These are phyloP conservation scores for Melinaea marsaeus DNA, from an alignment of 2,888 invertebrate species.

Conservation along the genomic window DNA sequence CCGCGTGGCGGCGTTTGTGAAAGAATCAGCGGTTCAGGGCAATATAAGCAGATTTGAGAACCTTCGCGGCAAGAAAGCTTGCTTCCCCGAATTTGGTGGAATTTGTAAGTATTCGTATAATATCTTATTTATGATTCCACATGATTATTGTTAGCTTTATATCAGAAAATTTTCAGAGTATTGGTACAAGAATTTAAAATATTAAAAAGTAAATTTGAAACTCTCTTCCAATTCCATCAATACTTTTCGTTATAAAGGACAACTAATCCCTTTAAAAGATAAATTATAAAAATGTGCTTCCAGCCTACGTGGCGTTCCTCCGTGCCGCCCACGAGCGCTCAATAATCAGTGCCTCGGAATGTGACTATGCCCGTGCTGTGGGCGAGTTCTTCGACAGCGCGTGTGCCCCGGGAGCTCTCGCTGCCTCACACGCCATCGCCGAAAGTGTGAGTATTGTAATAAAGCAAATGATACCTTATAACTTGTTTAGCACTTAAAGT, in stretches of 20 bases:
- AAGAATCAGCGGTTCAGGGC: constrained; percentile 39
- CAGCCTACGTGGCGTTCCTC: constrained; percentile 81
- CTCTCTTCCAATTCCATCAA: too few relatives aligned
- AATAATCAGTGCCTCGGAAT: constrained; percentile 65
- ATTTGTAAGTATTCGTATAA: constrained; percentile 67
- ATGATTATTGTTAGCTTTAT: not conserved
- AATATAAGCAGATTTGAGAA: constrained; percentile 74
- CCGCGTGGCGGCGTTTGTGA: constrained; percentile 76
- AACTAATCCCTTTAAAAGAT: too few relatives aligned
- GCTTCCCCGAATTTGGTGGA: constrained; percentile 83
- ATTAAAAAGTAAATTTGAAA: too few relatives aligned
- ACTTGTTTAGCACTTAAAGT: too few relatives aligned
- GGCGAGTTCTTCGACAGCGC: constrained; percentile 76
- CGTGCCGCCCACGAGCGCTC: constrained; percentile 70
- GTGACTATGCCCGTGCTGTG: constrained; percentile 77
- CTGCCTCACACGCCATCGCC: constrained; percentile 61
- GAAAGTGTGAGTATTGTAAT: constrained; percentile 37
- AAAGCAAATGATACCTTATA: too few relatives aligned
- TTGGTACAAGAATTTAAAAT: too few relatives aligned
- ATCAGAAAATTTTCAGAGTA: too few relatives aligned
- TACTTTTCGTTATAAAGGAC: too few relatives aligned
- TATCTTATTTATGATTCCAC: too few relatives aligned
- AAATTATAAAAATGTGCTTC: not conserved
- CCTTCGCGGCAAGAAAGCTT: constrained; percentile 76
- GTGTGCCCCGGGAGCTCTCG: constrained; percentile 80